These are phyloP conservation scores for Coptodon rendalli DNA, from an alignment of 2,113 vertebrate genomes.

Conservation along the genomic window DNA sequence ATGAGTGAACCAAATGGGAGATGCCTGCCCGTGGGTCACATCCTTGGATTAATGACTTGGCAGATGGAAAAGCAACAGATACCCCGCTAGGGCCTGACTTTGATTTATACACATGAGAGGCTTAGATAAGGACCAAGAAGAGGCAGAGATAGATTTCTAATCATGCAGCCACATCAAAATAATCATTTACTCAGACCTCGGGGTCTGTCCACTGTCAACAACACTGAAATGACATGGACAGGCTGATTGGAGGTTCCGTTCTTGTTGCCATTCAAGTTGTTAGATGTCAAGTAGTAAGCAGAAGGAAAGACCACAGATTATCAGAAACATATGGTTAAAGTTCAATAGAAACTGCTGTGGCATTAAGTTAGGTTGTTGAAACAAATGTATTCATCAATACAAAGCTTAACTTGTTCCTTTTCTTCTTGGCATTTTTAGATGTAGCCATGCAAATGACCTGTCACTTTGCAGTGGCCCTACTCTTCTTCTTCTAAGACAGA, in stretches of 20 bases:
- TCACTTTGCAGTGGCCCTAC: background rate
- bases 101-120: conserved; percentile 51
- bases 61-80: conserved; percentile 29
- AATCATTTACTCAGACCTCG: background rate
- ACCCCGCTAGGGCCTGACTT: conserved; percentile 25
- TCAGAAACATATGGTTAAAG: background rate
- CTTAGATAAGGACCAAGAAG: background rate
- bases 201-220: background rate
- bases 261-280: background rate
- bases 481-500: background rate
- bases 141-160: background rate
- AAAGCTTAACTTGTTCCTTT: background rate
- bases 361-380: background rate
- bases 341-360: background rate
- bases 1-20: conserved; percentile 17
- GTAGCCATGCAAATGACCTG: background rate
- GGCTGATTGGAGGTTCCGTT: background rate
- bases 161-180: conserved; percentile 23
- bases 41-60: conserved; percentile 53
- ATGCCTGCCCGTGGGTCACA: conserved; percentile 13
- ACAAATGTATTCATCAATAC: background rate
- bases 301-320: background rate
- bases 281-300: background rate
- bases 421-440: background rate
- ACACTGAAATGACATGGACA: background rate